Evolutionary conservation across 2,888 invertebrate genomes (phyloP).

Genomic region (Mesoligia furuncula): DNA sequence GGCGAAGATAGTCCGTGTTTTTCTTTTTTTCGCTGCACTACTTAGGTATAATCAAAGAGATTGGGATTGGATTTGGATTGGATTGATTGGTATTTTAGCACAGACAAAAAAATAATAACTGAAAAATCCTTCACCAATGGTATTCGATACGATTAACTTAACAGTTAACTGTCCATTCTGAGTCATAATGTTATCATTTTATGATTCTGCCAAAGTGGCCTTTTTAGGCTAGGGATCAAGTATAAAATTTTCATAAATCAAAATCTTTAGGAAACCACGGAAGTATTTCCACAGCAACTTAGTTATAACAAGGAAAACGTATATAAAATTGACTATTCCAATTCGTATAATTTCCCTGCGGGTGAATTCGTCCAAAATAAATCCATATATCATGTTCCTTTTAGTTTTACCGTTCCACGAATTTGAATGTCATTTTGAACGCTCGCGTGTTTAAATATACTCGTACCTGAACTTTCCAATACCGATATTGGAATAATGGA

Average conservation of each 20-base stretch:
- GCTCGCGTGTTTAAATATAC: slow-evolving; percentile 33
- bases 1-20: too few relatives aligned
- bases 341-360: slow-evolving; percentile 29
- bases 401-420: slow-evolving; percentile 24
- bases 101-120: too few relatives aligned
- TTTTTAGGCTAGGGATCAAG: neutral
- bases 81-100: too few relatives aligned
- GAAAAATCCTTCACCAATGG: too few relatives aligned
- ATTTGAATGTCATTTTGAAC: slow-evolving; percentile 46
- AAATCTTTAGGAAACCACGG: neutral
- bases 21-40: too few relatives aligned
- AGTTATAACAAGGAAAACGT: slow-evolving; percentile 19
- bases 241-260: neutral
- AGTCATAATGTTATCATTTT: too few relatives aligned
- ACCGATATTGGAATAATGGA: slow-evolving; percentile 25
- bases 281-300: neutral
- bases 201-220: too few relatives aligned
- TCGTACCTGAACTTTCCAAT: slow-evolving; percentile 26
- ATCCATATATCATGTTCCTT: slow-evolving; percentile 41
- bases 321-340: slow-evolving; percentile 39
- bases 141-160: too few relatives aligned
- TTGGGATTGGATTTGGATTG: too few relatives aligned
- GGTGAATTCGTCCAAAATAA: slow-evolving; percentile 32
- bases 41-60: too few relatives aligned
- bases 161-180: too few relatives aligned